phyloP scores from a whole-genome alignment of 2,113 vertebrate species.

The Etia nguti region DNA sequence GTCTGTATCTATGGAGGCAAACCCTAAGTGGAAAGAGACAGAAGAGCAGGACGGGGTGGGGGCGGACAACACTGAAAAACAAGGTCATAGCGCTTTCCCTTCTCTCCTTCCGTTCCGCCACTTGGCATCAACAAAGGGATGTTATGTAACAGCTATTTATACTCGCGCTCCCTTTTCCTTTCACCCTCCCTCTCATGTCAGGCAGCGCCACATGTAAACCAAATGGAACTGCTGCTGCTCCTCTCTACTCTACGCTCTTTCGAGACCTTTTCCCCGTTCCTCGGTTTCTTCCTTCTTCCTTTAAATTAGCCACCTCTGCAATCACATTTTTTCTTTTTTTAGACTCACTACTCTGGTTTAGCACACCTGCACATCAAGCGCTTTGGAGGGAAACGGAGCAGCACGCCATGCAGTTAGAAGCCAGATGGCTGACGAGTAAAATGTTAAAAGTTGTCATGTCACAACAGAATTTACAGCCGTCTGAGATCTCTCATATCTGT shows the following conservation, averaged over 20 bases:
- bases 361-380: neutral
- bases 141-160: slow-evolving; percentile 79
- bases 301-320: neutral
- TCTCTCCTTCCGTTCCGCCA: slow-evolving; percentile 68
- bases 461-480: slow-evolving; percentile 10
- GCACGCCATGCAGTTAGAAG: neutral
- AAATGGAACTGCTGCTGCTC: slow-evolving; percentile 30
- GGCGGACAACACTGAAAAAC: slow-evolving; percentile 69
- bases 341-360: neutral
- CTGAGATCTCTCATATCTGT: neutral
- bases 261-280: neutral
- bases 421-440: slow-evolving; percentile 3
- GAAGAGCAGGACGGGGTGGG: slow-evolving; percentile 49
- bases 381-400: neutral
- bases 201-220: slow-evolving; percentile 52
- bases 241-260: neutral
- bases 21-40: slow-evolving; percentile 56
- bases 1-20: slow-evolving; percentile 71
- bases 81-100: slow-evolving; percentile 71
- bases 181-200: slow-evolving; percentile 49
- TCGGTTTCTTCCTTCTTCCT: neutral
- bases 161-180: slow-evolving; percentile 50
- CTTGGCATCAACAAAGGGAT: slow-evolving; percentile 76
- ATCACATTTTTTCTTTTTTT: neutral
- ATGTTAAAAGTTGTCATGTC: slow-evolving; percentile 20